Base-by-base conservation (phyloP, 2,113 vertebrate species). In the Trinectes maculatus region DNA sequence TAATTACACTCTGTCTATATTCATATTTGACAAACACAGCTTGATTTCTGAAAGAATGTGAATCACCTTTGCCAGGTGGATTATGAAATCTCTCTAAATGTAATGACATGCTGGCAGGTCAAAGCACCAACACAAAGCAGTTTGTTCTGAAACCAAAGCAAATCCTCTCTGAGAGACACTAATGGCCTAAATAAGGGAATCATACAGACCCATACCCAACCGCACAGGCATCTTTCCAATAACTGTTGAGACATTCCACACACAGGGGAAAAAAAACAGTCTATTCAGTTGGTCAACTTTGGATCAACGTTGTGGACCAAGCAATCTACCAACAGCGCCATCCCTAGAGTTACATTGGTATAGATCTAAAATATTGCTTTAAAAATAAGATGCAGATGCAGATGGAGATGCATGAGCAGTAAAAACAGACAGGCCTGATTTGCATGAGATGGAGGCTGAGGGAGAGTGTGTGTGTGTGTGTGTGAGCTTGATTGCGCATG, bases 381-480 rank as follows among this genome's bases (percentile, higher is more conserved):
- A 16, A 6, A 44, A 12, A 4, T 44, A 21, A 44, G 11, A 44
- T 44, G n/a, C n/a, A n/a, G n/a, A n/a, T n/a, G n/a, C n/a, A n/a
- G n/a, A 22, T 18, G 19, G n/a, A 43, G 55, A 61, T 39, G 29
- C 31, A 46, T 4, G 19, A 40, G 56, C 77, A 75, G 52, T 8
- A 28, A 57, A 46, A 40, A 61, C 21, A 49, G 51, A 29, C 31
- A 33, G 55, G 65, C n/a, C 43, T 54, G 2, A 77, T 74, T 63
- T 64, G 40, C 58, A 73, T 73, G 25, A 49, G 31, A 49, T 21
- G n/a, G 54, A 65, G 58, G 62, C 69, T 57, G 25, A 44, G 26
- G 39, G 42, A 51, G 34, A 39, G 28, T 61, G 51, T 49, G 54
- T 52, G 21, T 16, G 36, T 15, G 3, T 37, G 12, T 37, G 36